These are phyloP conservation scores for Felis catus DNA, from an alignment of 2,113 vertebrate genomes.

Conservation along the genomic window DNA sequence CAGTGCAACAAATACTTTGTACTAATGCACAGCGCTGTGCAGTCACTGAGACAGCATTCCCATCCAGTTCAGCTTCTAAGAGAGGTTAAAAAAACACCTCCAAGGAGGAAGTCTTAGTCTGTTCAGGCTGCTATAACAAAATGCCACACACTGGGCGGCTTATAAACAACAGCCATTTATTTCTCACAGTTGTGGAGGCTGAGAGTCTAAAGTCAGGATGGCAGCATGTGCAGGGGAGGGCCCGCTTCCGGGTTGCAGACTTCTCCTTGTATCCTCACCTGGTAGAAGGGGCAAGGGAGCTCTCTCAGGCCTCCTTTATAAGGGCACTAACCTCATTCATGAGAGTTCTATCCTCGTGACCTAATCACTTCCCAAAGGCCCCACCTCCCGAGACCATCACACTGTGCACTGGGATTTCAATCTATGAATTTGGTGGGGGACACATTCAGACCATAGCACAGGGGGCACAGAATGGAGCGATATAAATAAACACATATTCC, in stretches of 20 bases:
- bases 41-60: background rate
- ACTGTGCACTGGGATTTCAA: background rate
- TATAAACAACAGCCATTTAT: background rate
- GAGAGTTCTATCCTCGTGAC: background rate
- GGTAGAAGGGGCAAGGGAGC: background rate
- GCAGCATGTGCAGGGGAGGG: fast-evolving
- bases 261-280: background rate
- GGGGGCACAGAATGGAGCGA: background rate
- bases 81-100: background rate
- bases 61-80: background rate
- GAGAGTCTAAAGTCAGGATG: background rate
- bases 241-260: background rate
- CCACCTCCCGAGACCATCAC: background rate
- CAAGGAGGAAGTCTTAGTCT: background rate
- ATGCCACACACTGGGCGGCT: background rate
- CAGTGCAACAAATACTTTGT: background rate
- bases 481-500: background rate
- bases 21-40: too few relatives aligned
- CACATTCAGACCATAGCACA: background rate
- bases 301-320: background rate
- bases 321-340: background rate
- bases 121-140: background rate
- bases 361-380: background rate
- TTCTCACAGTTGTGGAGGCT: background rate
- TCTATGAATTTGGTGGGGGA: background rate